A percentile compares a stretch with the other conserved stretches of the same genome.
Conservation (phyloP, 2,888 invertebrate genomes). For the Tortricodes alternella region DNA sequence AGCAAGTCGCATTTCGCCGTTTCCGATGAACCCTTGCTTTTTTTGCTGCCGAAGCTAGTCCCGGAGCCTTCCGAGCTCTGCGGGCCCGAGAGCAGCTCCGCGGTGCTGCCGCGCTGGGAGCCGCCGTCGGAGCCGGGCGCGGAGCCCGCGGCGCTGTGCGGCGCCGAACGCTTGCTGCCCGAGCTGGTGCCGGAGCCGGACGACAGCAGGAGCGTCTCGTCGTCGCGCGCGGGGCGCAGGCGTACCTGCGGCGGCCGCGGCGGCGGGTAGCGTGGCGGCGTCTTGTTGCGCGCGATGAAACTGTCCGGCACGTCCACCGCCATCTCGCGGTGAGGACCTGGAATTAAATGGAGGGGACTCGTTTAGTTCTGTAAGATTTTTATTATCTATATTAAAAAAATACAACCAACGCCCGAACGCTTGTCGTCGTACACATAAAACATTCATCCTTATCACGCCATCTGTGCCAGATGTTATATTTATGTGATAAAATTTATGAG, state of each 20-base stretch:
- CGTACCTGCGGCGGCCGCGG: slow-evolving; percentile 88
- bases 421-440: too few species aligned
- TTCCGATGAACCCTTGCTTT: slow-evolving; percentile 70
- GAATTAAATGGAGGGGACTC: slow-evolving; percentile 41
- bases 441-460: too few species aligned
- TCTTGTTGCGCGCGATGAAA: slow-evolving; percentile 95
- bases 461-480: too few species aligned
- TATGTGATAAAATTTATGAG: too few species aligned
- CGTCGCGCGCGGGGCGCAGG: slow-evolving; percentile 68
- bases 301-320: slow-evolving; percentile 99
- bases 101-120: slow-evolving; percentile 70
- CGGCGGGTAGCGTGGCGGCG: slow-evolving; percentile 94
- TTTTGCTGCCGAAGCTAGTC: slow-evolving; percentile 70
- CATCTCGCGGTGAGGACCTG: slow-evolving; percentile 98
- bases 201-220: slow-evolving; percentile 77
- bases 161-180: slow-evolving; percentile 73
- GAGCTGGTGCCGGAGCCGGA: slow-evolving; percentile 74
- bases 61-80: slow-evolving; percentile 72
- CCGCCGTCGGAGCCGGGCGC: slow-evolving; percentile 69
- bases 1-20: slow-evolving; percentile 71
- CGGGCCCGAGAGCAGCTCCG: slow-evolving; percentile 69
- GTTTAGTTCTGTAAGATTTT: neutral
- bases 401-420: too few species aligned
- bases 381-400: neutral
- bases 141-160: slow-evolving; percentile 61